These are phyloP conservation scores for Heterochromis multidens DNA, from an alignment of 2,113 vertebrate genomes.

Conservation along the genomic window DNA sequence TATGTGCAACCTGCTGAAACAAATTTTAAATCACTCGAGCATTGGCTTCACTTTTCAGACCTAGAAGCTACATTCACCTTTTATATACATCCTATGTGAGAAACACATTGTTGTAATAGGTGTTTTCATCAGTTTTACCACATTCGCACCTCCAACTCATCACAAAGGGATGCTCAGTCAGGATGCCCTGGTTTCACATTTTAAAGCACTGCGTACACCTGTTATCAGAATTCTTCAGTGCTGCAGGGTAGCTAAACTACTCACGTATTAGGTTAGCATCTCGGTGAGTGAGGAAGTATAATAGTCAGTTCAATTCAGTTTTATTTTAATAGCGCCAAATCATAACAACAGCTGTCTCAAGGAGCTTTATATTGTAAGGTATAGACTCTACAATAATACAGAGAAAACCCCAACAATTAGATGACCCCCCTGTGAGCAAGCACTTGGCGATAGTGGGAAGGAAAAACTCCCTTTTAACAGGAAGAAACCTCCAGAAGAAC, in stretches of 20 bases:
- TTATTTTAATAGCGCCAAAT: neutral
- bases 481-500: neutral
- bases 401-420: neutral
- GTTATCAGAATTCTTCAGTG: neutral
- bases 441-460: neutral
- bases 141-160: neutral
- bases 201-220: neutral
- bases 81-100: neutral
- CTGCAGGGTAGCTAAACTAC: accelerated
- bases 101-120: neutral
- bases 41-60: no score
- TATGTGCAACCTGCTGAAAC: neutral
- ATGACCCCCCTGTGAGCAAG: neutral
- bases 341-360: neutral
- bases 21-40: neutral
- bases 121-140: neutral
- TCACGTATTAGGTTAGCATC: accelerated
- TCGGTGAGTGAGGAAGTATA: neutral
- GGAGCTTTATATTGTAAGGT: neutral
- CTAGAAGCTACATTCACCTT: neutral
- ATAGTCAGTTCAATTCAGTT: neutral
- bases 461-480: neutral
- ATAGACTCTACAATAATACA: neutral
- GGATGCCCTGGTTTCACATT: neutral
- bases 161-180: neutral